Percentiles rank a stretch among this genome's conserved stretches.
These are phyloP conservation scores for Chaunax sp. DNA, from an alignment of 2,797 vertebrate species.

Conservation along the genomic window DNA sequence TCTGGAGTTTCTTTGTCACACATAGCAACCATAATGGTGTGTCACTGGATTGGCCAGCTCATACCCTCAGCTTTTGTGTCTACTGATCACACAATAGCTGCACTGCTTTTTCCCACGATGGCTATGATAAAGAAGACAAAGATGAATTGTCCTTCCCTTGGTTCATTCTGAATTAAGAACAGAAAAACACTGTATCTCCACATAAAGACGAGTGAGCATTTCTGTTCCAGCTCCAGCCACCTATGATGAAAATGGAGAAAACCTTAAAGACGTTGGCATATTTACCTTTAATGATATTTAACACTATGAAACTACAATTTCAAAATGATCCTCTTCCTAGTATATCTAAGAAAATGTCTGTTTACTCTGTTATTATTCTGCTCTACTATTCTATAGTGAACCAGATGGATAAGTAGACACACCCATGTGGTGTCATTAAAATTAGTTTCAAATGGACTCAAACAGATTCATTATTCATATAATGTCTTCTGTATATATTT, in stretches of 20 bases:
- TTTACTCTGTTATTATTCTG: neutral
- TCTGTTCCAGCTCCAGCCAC: slow-evolving; percentile 21
- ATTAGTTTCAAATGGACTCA: neutral
- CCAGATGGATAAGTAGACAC: neutral
- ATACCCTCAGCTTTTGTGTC: slow-evolving; percentile 79
- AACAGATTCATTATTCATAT: neutral
- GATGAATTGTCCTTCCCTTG: slow-evolving; percentile 66
- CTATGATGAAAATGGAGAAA: slow-evolving; percentile 1
- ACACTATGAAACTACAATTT: too few relatives aligned
- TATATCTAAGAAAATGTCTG: too few relatives aligned
- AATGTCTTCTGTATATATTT: neutral
- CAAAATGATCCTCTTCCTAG: too few relatives aligned
- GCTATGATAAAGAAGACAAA: slow-evolving; percentile 84
- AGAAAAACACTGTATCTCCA: slow-evolving; percentile 46
- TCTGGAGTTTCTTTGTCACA: slow-evolving; percentile 60
- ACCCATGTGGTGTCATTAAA: neutral
- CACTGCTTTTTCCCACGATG: slow-evolving; percentile 85
- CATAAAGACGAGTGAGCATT: slow-evolving; percentile 18
- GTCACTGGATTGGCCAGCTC: slow-evolving; percentile 73
- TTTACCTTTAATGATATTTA: too few relatives aligned
- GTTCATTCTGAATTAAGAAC: slow-evolving; percentile 39
- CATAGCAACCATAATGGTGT: slow-evolving; percentile 59
- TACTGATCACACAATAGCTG: slow-evolving; percentile 78
- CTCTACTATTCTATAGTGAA: neutral
- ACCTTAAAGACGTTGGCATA: too few relatives aligned